Evolutionary conservation across 2,113 vertebrate species (phyloP).

Genomic region (Microtus ochrogaster): DNA sequence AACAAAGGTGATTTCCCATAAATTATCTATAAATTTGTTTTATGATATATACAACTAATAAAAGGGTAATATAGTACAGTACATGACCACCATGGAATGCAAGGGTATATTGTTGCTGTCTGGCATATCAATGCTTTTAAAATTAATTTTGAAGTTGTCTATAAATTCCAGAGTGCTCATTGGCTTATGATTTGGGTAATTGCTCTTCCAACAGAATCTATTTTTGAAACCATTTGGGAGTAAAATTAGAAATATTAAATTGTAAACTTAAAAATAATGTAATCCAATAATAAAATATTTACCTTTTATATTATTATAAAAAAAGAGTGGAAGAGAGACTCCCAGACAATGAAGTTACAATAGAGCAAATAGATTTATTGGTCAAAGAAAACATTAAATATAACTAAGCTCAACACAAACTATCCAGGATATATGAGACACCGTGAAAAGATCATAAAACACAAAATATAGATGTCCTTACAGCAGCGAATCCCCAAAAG

Average conservation of each 20-base stretch:
- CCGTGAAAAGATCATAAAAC: too few relatives aligned
- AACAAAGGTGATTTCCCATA: not conserved
- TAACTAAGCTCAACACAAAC: too few relatives aligned
- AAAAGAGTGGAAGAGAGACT: too few relatives aligned
- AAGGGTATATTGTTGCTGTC: not conserved
- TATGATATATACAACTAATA: not conserved
- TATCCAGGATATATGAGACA: too few relatives aligned
- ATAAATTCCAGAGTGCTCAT: not conserved
- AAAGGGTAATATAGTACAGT: not conserved
- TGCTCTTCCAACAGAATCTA: not conserved
- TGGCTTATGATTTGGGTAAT: constrained; percentile 34
- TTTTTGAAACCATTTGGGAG: not conserved
- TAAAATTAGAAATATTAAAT: not conserved
- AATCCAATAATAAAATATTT: not conserved
- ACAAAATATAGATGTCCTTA: too few relatives aligned
- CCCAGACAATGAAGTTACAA: too few relatives aligned
- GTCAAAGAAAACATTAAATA: too few relatives aligned
- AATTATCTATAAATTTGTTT: not conserved
- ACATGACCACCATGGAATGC: not conserved
- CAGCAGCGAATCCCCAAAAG: too few relatives aligned
- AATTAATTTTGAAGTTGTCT: not conserved
- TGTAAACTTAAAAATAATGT: not conserved
- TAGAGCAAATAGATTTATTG: too few relatives aligned
- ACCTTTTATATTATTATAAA: not conserved
- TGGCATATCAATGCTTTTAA: not conserved